These are phyloP conservation scores for Actinemys pallida DNA, from an alignment of 2,113 vertebrate genomes.

Conservation along the genomic window DNA sequence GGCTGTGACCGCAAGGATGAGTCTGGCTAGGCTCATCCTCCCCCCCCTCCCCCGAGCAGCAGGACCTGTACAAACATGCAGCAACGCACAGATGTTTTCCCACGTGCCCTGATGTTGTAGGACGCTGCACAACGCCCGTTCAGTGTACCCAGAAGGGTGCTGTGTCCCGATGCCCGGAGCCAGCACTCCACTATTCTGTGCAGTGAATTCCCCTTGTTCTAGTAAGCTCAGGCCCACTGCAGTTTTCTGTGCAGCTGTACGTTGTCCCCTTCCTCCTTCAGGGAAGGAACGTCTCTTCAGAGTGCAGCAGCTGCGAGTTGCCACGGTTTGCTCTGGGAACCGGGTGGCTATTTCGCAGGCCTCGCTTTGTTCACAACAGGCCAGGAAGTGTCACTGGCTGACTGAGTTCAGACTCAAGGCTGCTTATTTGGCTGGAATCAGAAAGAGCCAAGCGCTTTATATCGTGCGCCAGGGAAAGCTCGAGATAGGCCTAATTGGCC, in stretches of 20 bases:
- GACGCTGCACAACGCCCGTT: neutral
- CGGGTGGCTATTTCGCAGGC: neutral
- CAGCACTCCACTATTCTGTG: rapidly evolving
- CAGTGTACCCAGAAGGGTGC: neutral
- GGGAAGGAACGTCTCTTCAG: rapidly evolving
- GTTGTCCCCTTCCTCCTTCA: neutral
- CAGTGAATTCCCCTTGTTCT: neutral
- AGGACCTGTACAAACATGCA: neutral
- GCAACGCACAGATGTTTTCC: neutral
- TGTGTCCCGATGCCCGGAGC: neutral
- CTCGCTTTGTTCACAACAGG: neutral
- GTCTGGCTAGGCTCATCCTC: neutral
- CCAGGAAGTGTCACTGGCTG: neutral
- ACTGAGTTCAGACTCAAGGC: neutral
- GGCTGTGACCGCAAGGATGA: neutral
- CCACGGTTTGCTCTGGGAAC: neutral
- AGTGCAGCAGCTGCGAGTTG: neutral
- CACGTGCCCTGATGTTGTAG: rapidly evolving
- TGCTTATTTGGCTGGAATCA: neutral
- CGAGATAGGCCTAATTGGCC: neutral
- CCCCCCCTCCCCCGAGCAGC: neutral
- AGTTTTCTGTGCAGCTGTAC: neutral
- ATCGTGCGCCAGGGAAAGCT: neutral
- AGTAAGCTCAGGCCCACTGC: rapidly evolving
- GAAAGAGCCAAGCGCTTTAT: neutral